Evolutionary conservation across 2,113 vertebrate species (phyloP).

Genomic region (Erinaceus europaeus): DNA sequence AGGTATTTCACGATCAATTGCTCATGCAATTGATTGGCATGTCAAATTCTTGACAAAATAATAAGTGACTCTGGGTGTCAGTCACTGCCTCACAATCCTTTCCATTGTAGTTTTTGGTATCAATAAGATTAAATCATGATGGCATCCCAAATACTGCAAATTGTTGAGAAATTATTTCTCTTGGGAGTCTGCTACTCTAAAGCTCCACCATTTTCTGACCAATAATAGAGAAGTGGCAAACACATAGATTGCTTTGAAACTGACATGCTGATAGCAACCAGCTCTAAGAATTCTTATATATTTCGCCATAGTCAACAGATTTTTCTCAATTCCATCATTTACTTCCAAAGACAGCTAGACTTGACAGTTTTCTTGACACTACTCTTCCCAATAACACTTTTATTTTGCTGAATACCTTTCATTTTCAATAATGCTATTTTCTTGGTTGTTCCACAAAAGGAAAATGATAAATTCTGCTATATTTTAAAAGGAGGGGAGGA

Average conservation of each 20-base stretch:
- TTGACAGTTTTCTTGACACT: constrained; percentile 59
- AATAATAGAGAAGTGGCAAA: constrained; percentile 58
- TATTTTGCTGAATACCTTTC: not conserved
- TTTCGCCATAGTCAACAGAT: constrained; percentile 54
- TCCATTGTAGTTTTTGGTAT: constrained; percentile 55
- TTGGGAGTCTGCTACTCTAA: not conserved
- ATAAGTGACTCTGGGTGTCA: constrained; percentile 59
- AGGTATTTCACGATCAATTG: constrained; percentile 55
- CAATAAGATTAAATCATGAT: constrained; percentile 52
- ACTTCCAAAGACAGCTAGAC: constrained; percentile 59
- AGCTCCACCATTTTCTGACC: constrained; percentile 51
- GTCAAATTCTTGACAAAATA: constrained; percentile 73
- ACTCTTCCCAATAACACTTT: not conserved
- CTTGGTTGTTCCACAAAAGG: constrained; percentile 36
- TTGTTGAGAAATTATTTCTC: constrained; percentile 52
- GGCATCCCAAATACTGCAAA: constrained; percentile 46
- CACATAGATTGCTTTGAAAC: constrained; percentile 13
- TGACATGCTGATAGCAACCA: constrained; percentile 37
- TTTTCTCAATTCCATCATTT: constrained; percentile 63
- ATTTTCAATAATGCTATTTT: constrained; percentile 3
- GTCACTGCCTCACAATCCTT: constrained; percentile 61
- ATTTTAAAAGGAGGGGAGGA: constrained; percentile 28
- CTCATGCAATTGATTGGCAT: constrained; percentile 68
- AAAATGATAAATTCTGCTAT: constrained; percentile 51
- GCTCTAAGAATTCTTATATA: constrained; percentile 64